Base-by-base conservation (phyloP, 2,888 invertebrate species). In the Flexamia atlantica region DNA sequence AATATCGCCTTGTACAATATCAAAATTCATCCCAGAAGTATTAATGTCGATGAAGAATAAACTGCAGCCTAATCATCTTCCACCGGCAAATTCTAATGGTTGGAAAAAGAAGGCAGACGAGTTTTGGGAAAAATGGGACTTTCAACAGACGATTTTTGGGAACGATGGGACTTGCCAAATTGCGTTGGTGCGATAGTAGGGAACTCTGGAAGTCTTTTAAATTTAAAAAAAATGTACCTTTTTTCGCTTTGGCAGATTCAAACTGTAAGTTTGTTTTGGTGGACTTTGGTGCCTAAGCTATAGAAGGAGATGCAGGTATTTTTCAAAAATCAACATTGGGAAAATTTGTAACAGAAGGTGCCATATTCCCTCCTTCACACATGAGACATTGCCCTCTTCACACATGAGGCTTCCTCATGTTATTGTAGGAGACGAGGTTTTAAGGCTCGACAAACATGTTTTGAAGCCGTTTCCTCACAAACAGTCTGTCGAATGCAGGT, bases 291-390 rank as follows among this genome's bases (percentile, higher is more conserved):
- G 9, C 60, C 3, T 60, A 60, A 23, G 60, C 23, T 28, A 60
- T 23, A 28, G 60, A 60, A 23, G 60, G 23, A 7, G 60, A 60
- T 60, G 60, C 60, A 23, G 60, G 60, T 9, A 60, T 60, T 23
- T 60, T 60, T 28, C 10, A 3, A 14, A 60, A 60, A 60, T 60
- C 60, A 28, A 60, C 7, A 3, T 17, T 50, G 9, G 50, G 50
- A 17, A 50, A 50, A 17, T 3, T 50, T 5, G 50, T 50, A 3
- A n/a, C 7, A 50, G 3, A 50, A 50, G 50, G 17, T 10, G 50
- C 5, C 14, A 50, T 50, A 50, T 50, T 50, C 17, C 50, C 50
- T 17, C 50, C 50, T n/a, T 17, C 50, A 50, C n/a, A n/a, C n/a
- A n/a, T n/a, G n/a, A 50, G 50, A 50, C 50, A 10, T 50, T 50